Percentiles rank a stretch among this genome's conserved stretches.
Conservation (phyloP, 2,797 vertebrate species). For the Cynopterus sphinx region DNA sequence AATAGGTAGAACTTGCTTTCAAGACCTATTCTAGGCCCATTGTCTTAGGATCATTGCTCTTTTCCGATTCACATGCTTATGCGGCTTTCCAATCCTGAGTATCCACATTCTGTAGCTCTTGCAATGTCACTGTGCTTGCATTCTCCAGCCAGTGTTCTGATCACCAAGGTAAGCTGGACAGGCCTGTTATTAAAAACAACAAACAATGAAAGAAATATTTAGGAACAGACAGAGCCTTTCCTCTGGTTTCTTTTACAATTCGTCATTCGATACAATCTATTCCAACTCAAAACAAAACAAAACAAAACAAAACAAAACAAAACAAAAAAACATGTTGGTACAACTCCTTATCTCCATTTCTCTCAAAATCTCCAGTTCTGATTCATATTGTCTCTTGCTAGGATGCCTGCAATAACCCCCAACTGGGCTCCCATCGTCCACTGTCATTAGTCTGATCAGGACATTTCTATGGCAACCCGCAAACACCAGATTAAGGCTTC, state of each 20-base stretch:
- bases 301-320: too few relatives aligned
- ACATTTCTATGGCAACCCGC: neutral
- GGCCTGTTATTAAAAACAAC: neutral
- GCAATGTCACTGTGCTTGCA: fast-evolving
- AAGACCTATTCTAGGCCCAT: neutral
- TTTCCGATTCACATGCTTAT: neutral
- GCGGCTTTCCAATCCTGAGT: neutral
- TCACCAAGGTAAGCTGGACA: neutral
- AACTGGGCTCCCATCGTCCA: neutral
- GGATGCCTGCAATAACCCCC: neutral
- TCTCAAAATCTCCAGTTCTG: neutral
- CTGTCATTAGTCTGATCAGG: neutral
- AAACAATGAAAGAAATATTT: neutral
- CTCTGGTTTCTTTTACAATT: neutral
- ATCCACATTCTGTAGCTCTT: neutral
- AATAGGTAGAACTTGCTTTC: neutral
- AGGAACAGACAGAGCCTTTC: neutral
- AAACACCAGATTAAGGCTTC: neutral
- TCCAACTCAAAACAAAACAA: neutral
- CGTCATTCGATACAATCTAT: neutral
- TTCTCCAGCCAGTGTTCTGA: neutral
- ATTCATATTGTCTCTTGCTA: neutral
- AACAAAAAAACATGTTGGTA: neutral
- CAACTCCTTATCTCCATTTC: neutral
- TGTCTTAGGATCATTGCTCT: neutral